Evolutionary conservation across 2,888 invertebrate genomes (phyloP).

Genomic region (Apamea anceps): DNA sequence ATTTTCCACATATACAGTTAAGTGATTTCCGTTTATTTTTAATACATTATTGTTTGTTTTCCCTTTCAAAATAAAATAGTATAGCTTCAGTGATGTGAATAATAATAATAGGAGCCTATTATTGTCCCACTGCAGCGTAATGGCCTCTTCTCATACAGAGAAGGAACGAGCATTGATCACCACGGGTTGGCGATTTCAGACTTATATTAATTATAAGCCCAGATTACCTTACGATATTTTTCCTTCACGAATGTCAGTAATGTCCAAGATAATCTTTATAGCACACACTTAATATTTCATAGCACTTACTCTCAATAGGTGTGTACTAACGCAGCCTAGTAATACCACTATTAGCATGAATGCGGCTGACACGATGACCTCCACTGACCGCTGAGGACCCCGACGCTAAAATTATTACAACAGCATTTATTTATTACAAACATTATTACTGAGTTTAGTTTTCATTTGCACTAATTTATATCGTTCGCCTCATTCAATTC

Average conservation of each 20-base stretch:
- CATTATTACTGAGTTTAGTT: not conserved
- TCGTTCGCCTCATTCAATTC: not conserved
- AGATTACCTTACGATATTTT: not conserved
- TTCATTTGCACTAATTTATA: not conserved
- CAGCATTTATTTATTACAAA: not conserved
- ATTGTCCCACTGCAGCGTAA: too few species aligned
- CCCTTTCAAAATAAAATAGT: too few species aligned
- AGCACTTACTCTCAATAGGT: slow-evolving; percentile 92
- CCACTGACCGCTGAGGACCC: slow-evolving; percentile 98
- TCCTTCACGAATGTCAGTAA: not conserved
- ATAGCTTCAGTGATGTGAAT: too few species aligned
- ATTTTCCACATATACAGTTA: too few species aligned
- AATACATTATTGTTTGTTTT: too few species aligned
- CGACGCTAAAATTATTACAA: slow-evolving; percentile 92
- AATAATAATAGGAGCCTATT: too few species aligned
- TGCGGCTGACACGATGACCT: slow-evolving; percentile 98
- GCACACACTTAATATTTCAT: not conserved
- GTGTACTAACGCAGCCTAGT: slow-evolving; percentile 96
- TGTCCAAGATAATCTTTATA: not conserved
- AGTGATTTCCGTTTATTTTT: too few species aligned
- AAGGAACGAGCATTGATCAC: not conserved
- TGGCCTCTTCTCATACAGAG: not conserved
- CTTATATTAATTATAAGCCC: too few species aligned
- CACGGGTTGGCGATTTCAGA: not conserved
- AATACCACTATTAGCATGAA: slow-evolving; percentile 96